A percentile compares a stretch with the other conserved stretches of the same genome.
These are phyloP conservation scores for Rotaria socialis DNA, from an alignment of 2,888 invertebrate species.

Conservation along the genomic window DNA sequence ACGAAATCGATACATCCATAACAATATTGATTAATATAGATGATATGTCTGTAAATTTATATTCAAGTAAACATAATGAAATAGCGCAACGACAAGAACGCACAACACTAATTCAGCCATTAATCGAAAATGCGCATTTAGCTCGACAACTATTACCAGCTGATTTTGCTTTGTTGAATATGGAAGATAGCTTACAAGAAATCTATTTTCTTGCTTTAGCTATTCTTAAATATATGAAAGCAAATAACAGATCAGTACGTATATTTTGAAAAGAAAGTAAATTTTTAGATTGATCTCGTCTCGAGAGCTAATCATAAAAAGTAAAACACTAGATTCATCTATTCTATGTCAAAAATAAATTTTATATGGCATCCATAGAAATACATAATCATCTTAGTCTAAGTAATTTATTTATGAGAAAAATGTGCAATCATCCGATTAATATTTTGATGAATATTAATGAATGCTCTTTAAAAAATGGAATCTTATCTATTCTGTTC, in stretches of 20 bases:
- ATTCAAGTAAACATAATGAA: conserved; percentile 9
- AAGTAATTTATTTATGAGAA: too few species aligned
- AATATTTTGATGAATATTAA: too few species aligned
- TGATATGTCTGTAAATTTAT: not conserved
- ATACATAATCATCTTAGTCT: too few species aligned
- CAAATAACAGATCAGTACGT: not conserved
- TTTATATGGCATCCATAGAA: too few species aligned
- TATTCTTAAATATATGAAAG: conserved; percentile 23
- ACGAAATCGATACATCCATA: not conserved
- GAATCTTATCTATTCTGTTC: too few species aligned
- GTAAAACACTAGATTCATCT: too few species aligned
- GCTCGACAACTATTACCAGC: not conserved
- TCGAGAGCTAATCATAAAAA: too few species aligned
- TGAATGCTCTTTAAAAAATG: too few species aligned
- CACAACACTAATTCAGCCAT: not conserved
- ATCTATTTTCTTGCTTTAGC: not conserved
- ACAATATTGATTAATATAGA: not conserved
- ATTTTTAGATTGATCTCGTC: too few species aligned
- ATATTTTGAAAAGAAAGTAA: too few species aligned
- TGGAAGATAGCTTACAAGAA: conserved; percentile 17
- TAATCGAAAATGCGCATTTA: not conserved
- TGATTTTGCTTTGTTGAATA: not conserved
- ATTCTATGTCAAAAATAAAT: too few species aligned
- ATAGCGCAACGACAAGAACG: not conserved
- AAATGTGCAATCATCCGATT: too few species aligned